These are phyloP conservation scores for Pleuronectes platessa DNA, from an alignment of 2,113 vertebrate species.

Conservation along the genomic window DNA sequence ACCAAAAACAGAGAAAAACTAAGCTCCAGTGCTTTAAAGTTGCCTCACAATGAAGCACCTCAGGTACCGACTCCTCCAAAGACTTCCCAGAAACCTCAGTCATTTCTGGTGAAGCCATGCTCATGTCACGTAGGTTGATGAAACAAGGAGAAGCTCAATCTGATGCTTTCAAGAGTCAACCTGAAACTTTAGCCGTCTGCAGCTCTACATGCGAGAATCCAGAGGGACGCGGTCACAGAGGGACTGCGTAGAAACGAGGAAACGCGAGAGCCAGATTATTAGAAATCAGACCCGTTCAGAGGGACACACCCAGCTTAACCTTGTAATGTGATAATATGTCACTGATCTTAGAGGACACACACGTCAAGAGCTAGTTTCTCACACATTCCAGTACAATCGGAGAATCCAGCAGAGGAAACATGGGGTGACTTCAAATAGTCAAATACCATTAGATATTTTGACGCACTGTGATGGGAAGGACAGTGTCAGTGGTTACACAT, in stretches of 20 bases:
- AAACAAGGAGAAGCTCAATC: conserved; percentile 25
- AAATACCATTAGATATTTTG: not conserved
- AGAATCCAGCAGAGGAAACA: conserved; percentile 48
- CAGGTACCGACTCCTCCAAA: conserved; percentile 74
- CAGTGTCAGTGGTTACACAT: not conserved
- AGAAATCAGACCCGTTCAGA: conserved; percentile 29
- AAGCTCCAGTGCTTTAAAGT: conserved; percentile 34
- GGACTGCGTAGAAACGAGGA: conserved; percentile 22
- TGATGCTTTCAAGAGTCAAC: conserved; percentile 21
- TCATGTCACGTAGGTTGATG: conserved; percentile 22
- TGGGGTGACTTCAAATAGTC: too few species aligned
- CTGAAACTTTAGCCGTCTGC: conserved; percentile 20
- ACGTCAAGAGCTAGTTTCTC: conserved; percentile 36
- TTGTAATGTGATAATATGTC: conserved; percentile 55
- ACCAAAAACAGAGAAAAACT: conserved; percentile 45
- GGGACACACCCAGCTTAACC: conserved; percentile 45
- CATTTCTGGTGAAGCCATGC: conserved; percentile 8
- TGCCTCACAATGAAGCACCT: conserved; percentile 51
- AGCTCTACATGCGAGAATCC: conserved; percentile 28
- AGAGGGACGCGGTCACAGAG: conserved; percentile 5
- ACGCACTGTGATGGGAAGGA: not conserved
- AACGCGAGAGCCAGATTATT: conserved; percentile 52
- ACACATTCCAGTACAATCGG: conserved; percentile 56
- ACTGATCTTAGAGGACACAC: conserved; percentile 39
- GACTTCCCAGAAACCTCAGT: conserved; percentile 58